These are phyloP conservation scores for Calameuta idolon DNA, from an alignment of 2,888 invertebrate genomes.

Conservation along the genomic window DNA sequence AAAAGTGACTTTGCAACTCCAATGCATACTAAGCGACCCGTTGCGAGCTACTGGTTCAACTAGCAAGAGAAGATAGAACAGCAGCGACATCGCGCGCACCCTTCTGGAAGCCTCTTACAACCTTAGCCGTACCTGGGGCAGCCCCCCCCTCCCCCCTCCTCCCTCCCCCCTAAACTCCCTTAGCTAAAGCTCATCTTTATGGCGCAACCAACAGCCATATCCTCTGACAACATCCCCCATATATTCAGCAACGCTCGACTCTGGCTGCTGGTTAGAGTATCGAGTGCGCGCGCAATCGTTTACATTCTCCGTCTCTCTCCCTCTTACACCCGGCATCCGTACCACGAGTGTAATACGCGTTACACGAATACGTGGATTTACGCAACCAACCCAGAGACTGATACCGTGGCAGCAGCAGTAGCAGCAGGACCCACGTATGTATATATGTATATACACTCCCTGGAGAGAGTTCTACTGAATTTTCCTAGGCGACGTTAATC, in stretches of 20 bases:
- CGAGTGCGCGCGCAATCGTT: conserved; percentile 31
- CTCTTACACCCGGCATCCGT: conserved; percentile 11
- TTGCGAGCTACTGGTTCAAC: conserved; percentile 30
- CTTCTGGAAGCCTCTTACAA: not conserved
- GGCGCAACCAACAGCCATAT: conserved; percentile 41
- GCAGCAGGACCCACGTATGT: not conserved
- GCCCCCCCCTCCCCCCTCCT: no score
- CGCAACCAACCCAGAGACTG: not conserved
- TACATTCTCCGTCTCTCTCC: conserved; percentile 22
- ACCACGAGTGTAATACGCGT: not conserved
- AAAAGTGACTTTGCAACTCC: conserved; percentile 64
- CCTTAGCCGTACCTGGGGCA: not conserved
- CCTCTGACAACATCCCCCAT: conserved; percentile 24
- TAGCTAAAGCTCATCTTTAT: conserved; percentile 52
- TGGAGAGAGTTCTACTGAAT: not conserved
- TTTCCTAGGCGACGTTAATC: not conserved
- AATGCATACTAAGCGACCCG: conserved; percentile 66
- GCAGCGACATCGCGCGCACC: not conserved
- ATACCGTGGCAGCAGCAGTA: not conserved
- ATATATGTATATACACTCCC: not conserved
- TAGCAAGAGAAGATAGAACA: not conserved
- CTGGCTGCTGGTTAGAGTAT: not conserved
- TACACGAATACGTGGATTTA: not conserved
- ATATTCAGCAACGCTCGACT: conserved; percentile 25
- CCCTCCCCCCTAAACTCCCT: not conserved